These are phyloP conservation scores for Enteromius paludinosus DNA, from an alignment of 2,797 vertebrate species.

Conservation along the genomic window DNA sequence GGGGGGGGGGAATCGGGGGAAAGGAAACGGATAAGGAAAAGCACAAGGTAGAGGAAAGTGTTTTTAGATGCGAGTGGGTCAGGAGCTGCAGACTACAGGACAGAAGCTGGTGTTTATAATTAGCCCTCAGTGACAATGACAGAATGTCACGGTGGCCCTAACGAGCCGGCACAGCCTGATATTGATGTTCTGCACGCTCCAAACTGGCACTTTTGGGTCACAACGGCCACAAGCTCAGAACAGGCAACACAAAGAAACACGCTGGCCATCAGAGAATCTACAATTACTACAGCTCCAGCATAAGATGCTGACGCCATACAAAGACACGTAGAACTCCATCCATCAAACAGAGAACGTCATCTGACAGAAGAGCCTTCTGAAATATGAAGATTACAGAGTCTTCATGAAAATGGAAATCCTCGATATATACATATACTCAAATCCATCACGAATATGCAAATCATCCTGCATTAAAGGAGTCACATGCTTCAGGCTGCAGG, in stretches of 20 bases:
- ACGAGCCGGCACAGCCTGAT: slow-evolving; percentile 46
- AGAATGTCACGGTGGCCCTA: slow-evolving; percentile 52
- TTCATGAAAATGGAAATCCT: neutral
- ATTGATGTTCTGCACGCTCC: slow-evolving; percentile 55
- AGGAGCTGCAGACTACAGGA: slow-evolving; percentile 37
- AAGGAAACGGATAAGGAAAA: neutral
- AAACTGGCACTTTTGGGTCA: slow-evolving; percentile 60
- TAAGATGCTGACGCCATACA: neutral
- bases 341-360: neutral
- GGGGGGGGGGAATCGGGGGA: neutral
- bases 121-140: slow-evolving; percentile 62
- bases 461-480: slow-evolving; percentile 8
- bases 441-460: slow-evolving; percentile 25
- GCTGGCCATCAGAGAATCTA: neutral
- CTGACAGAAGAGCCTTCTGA: neutral
- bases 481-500: slow-evolving; percentile 26
- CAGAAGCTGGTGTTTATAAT: slow-evolving; percentile 59
- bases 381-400: slow-evolving; percentile 3
- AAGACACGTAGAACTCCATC: neutral
- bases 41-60: neutral
- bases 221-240: slow-evolving; percentile 50
- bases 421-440: slow-evolving; percentile 1
- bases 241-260: slow-evolving; percentile 9
- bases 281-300: neutral
- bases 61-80: slow-evolving; percentile 40